Conservation (phyloP, 1,140 invertebrate species). For the Cylas formicarius region DNA sequence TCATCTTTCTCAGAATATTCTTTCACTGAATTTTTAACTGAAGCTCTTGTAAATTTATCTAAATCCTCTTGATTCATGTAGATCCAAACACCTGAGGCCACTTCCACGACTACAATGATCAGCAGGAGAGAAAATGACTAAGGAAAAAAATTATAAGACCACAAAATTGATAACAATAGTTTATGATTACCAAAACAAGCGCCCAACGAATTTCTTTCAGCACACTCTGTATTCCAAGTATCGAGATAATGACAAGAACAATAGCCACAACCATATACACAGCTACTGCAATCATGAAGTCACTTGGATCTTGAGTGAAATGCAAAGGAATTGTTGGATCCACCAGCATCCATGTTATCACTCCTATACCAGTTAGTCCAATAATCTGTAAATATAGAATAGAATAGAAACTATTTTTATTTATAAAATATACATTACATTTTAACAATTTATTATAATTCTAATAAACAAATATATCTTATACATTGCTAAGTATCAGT, state of each 20-base stretch:
- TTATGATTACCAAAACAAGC: constrained; percentile 62
- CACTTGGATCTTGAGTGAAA: constrained; percentile 58
- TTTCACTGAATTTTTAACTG: constrained; percentile 58
- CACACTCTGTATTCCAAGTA: constrained; percentile 87
- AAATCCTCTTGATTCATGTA: constrained; percentile 61
- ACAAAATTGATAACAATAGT: constrained; percentile 5
- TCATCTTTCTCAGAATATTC: constrained; percentile 60
- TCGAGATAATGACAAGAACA: constrained; percentile 75
- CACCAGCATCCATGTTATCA: constrained; percentile 67
- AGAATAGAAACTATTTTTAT: constrained; percentile 22
- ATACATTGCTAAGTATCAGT: too few relatives aligned
- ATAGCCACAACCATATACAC: constrained; percentile 70
- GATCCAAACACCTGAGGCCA: constrained; percentile 66
- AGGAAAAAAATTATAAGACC: constrained; percentile 32
- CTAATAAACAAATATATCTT: too few relatives aligned
- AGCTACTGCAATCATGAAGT: constrained; percentile 65
- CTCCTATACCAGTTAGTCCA: constrained; percentile 59
- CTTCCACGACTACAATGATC: constrained; percentile 70
- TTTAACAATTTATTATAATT: too few relatives aligned
- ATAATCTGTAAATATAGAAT: constrained; percentile 63
- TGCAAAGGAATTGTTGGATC: constrained; percentile 68
- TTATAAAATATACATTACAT: too few relatives aligned
- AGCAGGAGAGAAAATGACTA: constrained; percentile 68
- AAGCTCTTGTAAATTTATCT: constrained; percentile 53
- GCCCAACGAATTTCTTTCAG: constrained; percentile 80